Evolutionary conservation across 2,113 vertebrate species (phyloP).

Genomic region (Merops nubicus): DNA sequence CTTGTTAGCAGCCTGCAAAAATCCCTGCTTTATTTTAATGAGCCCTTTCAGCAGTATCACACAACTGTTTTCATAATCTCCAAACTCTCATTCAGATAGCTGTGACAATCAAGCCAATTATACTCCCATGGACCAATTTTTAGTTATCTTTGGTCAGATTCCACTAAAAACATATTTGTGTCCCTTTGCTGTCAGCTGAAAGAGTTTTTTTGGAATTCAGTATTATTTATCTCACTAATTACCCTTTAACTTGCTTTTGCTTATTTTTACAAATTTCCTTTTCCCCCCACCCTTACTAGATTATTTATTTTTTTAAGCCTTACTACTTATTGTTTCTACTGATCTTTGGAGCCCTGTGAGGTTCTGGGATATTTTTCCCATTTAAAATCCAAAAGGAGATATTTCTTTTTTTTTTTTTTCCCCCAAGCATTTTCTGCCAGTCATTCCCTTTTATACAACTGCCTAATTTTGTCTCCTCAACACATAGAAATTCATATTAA

Average conservation of each 20-base stretch:
- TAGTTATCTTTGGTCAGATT: constrained; percentile 43
- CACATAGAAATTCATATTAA: not conserved
- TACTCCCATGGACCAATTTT: constrained; percentile 6
- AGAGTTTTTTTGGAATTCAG: constrained; percentile 12
- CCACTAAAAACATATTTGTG: constrained; percentile 41
- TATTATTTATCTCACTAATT: constrained; percentile 47
- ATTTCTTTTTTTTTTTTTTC: not conserved
- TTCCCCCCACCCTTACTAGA: not conserved
- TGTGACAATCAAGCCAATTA: constrained; percentile 11
- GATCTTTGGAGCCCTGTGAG: not conserved
- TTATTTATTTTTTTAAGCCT: constrained; percentile 19
- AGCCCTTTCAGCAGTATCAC: not conserved
- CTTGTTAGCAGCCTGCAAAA: not conserved
- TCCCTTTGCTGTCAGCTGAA: not conserved
- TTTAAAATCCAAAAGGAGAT: not conserved
- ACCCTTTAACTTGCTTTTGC: constrained; percentile 34
- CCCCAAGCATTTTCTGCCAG: not conserved
- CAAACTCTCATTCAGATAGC: constrained; percentile 16
- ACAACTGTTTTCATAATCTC: not conserved
- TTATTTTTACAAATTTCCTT: constrained; percentile 33
- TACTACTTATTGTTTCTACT: constrained; percentile 45
- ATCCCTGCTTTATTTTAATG: not conserved
- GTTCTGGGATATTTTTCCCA: constrained; percentile 7
- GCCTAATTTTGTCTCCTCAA: not conserved
- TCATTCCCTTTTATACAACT: not conserved